Evolutionary conservation across 2,888 invertebrate genomes (phyloP).

Genomic region (Doris montereyensis): DNA sequence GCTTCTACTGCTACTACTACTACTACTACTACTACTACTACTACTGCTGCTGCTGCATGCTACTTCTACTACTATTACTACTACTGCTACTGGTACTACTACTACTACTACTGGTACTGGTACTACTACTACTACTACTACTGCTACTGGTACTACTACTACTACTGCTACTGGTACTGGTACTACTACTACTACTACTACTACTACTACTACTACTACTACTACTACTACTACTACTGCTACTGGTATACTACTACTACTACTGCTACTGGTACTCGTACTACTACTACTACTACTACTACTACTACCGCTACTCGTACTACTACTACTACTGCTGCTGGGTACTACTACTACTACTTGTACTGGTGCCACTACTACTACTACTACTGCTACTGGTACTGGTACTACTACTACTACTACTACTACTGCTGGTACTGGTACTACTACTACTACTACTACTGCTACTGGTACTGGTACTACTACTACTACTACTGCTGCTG

Average conservation of each 20-base stretch:
- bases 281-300: background rate
- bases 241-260: background rate
- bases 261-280: background rate
- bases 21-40: slow-evolving; percentile 14
- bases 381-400: background rate
- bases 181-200: background rate
- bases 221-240: background rate
- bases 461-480: slow-evolving; percentile 5
- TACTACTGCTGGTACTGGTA: background rate
- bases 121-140: background rate
- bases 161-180: background rate
- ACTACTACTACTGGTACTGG: background rate
- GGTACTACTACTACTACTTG: background rate
- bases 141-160: background rate
- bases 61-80: background rate
- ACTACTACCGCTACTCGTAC: background rate
- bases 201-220: background rate
- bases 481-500: background rate
- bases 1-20: background rate
- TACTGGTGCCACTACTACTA: background rate
- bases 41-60: slow-evolving; percentile 6
- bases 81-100: background rate
- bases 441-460: slow-evolving; percentile 22
- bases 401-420: background rate
- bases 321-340: background rate